Base-by-base conservation (phyloP, 2,113 vertebrate genomes). In the Nestor notabilis region DNA sequence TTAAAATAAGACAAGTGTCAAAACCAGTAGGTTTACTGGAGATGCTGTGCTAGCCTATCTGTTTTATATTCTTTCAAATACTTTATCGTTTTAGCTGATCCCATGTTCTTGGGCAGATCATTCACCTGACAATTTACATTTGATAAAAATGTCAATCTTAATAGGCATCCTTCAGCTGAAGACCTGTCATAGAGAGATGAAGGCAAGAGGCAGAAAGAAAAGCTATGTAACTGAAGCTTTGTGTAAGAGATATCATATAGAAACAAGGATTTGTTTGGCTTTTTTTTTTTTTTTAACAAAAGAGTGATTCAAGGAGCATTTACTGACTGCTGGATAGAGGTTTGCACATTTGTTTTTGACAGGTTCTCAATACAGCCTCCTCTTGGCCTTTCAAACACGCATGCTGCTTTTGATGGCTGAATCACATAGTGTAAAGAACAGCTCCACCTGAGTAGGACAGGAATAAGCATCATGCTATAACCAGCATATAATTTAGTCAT, bases 331-430 rank as follows among this genome's bases (percentile, higher is more conserved):
- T 68, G 63, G 71, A 72, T 41, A 89, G 91, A 95, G 64, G 43
- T 95, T 82, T 92, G 83, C 72, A 90, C 76, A 47, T 94, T 97
- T 98, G 96, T 92, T 97, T 97, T 92, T 97, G 97, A 97, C 96
- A 97, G 94, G 52, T 96, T 96, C 91, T 96, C 92, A 93, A 93
- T 94, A 93, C 94, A 97, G 90, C 95, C 96, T 94, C 81, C 91
- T 80, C 78, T 75, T 85, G 95, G 95, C 94, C 87, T 97, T 97
- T 97, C 65, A 97, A 90, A 94, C 87, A 60, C 0, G 16, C 71
- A 56, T 35, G 21, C 83, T 97, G 95, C 95, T 97, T 97, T 90
- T 94, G 95, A 89, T 87, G 69, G 49, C 80, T 89, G 95, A 96
- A 95, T 92, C 93, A 95, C 89, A 82, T 47, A 88, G 83, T 94